Percentiles rank a stretch among this genome's conserved stretches.
Evolutionary conservation across 2,113 vertebrate species (phyloP).

Genomic region (Copsychus sechellarum): DNA sequence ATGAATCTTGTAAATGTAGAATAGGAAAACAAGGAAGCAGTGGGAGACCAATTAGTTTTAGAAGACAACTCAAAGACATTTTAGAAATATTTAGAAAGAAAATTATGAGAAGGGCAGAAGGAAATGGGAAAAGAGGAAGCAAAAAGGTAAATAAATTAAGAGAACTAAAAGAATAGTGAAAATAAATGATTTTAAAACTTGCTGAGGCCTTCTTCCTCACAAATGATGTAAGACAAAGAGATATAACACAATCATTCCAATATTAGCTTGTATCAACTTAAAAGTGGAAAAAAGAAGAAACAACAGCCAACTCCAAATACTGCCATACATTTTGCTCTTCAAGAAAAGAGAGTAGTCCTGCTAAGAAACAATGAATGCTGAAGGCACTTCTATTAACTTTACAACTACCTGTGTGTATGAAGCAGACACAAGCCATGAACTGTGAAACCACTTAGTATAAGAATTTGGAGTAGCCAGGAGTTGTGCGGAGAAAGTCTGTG

Average conservation of each 20-base stretch:
- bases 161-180: neutral
- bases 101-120: neutral
- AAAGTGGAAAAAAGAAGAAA: neutral
- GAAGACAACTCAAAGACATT: neutral
- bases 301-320: neutral
- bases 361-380: neutral
- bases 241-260: neutral
- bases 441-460: neutral
- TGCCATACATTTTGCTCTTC: neutral
- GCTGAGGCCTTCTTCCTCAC: neutral
- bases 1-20: neutral
- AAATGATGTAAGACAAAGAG: neutral
- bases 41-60: conserved; percentile 1
- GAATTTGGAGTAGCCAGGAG: neutral
- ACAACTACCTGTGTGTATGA: neutral
- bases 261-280: neutral
- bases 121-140: neutral
- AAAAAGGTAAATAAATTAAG: neutral
- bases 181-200: neutral
- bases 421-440: neutral
- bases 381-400: neutral
- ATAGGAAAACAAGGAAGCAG: neutral
- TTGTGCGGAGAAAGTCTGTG: too few species aligned
- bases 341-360: neutral
- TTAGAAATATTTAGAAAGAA: conserved; percentile 23